These are phyloP conservation scores for Eulithis testata DNA, from an alignment of 2,888 invertebrate species.

Conservation along the genomic window DNA sequence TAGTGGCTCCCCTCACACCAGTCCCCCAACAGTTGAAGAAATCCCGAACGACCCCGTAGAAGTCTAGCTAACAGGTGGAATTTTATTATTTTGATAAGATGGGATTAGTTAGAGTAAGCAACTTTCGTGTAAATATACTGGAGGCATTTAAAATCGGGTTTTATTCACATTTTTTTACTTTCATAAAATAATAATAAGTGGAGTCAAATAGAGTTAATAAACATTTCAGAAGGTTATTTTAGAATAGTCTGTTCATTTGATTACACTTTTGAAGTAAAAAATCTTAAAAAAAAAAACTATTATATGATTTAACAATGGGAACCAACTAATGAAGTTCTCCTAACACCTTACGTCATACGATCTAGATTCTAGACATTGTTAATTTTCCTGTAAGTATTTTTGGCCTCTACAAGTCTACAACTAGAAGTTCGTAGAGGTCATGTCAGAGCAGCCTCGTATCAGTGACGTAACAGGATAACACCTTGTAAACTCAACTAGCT, in stretches of 20 bases:
- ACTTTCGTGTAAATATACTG: constrained; percentile 37
- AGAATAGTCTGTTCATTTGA: too few relatives aligned
- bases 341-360: too few relatives aligned
- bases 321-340: too few relatives aligned
- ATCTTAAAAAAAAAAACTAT: too few relatives aligned
- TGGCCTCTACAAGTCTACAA: neutral
- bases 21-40: constrained; percentile 42
- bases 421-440: neutral
- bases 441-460: neutral
- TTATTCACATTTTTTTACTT: neutral
- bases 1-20: constrained; percentile 29
- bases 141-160: constrained; percentile 10
- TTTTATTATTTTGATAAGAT: constrained; percentile 15
- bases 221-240: too few relatives aligned
- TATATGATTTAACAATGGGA: too few relatives aligned
- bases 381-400: neutral
- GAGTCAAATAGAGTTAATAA: too few relatives aligned
- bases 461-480: neutral
- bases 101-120: constrained; percentile 34
- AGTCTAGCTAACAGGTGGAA: constrained; percentile 20
- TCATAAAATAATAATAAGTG: too few relatives aligned
- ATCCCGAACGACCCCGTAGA: constrained; percentile 56
- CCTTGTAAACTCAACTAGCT: neutral
- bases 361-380: too few relatives aligned
- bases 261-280: too few relatives aligned